A percentile compares a stretch with the other conserved stretches of the same genome.
Conservation (phyloP, 1,140 invertebrate species). For the Heliconius hewitsoni region DNA sequence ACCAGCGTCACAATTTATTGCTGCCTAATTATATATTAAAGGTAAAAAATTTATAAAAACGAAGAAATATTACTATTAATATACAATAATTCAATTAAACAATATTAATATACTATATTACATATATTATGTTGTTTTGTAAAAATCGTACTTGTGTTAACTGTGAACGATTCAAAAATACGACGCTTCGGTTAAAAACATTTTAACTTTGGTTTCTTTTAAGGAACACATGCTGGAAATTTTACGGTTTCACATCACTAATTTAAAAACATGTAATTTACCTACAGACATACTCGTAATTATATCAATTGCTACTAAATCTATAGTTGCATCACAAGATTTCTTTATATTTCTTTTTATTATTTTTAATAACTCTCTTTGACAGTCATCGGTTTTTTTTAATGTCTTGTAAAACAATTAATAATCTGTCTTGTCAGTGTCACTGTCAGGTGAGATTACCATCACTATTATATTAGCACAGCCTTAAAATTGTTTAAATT, state of each 20-base stretch:
- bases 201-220: background rate
- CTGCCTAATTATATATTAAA: conserved; percentile 23
- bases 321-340: conserved; percentile 59
- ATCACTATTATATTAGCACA: background rate
- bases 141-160: conserved; percentile 22
- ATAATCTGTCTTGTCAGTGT: background rate
- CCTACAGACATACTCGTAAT: conserved; percentile 47
- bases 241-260: conserved; percentile 41
- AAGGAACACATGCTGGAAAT: conserved; percentile 27
- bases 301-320: conserved; percentile 60
- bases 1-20: conserved; percentile 56
- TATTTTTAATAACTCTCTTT: too few relatives aligned
- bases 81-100: conserved; percentile 11
- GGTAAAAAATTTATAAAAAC: conserved; percentile 36
- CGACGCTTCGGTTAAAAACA: background rate
- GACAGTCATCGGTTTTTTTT: background rate
- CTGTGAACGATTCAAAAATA: background rate
- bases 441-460: background rate
- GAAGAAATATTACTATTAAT: conserved; percentile 19
- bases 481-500: background rate
- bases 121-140: background rate
- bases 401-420: background rate
- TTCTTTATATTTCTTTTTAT: conserved; percentile 6
- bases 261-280: conserved; percentile 45
- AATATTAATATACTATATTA: conserved; percentile 7